Conservation (phyloP, 2,113 vertebrate species). For the Tupaia chinensis region DNA sequence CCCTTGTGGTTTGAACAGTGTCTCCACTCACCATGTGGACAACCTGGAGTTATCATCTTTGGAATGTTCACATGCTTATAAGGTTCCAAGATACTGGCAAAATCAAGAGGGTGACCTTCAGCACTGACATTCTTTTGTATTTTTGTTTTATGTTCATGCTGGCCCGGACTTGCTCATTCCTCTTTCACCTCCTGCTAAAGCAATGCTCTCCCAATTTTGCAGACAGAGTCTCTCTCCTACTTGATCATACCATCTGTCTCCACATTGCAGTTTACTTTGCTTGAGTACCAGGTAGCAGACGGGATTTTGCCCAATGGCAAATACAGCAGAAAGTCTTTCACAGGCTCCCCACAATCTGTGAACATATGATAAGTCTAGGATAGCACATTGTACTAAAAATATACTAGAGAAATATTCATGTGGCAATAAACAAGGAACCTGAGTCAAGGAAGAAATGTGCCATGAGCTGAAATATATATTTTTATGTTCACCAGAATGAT, state of each 20-base stretch:
- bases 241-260: constrained; percentile 85
- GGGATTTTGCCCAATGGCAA: constrained; percentile 78
- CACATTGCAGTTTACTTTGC: constrained; percentile 84
- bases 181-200: constrained; percentile 72
- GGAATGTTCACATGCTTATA: constrained; percentile 60
- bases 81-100: constrained; percentile 66
- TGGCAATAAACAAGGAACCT: constrained; percentile 80
- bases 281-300: constrained; percentile 86
- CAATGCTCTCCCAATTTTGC: constrained; percentile 73
- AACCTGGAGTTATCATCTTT: constrained; percentile 56
- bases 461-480: background rate
- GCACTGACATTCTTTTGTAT: constrained; percentile 76
- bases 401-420: constrained; percentile 76
- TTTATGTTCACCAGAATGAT: constrained; percentile 1
- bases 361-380: constrained; percentile 87
- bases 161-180: constrained; percentile 76
- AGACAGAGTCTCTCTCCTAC: constrained; percentile 79
- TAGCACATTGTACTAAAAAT: constrained; percentile 83
- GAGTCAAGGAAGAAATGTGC: constrained; percentile 63
- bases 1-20: background rate
- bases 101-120: constrained; percentile 81
- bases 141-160: constrained; percentile 80
- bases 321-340: constrained; percentile 84
- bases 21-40: background rate
- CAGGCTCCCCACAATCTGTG: constrained; percentile 83